Percentiles rank a stretch among this genome's conserved stretches.
These are phyloP conservation scores for Nomia melanderi DNA, from an alignment of 1,140 invertebrate genomes.

Conservation along the genomic window DNA sequence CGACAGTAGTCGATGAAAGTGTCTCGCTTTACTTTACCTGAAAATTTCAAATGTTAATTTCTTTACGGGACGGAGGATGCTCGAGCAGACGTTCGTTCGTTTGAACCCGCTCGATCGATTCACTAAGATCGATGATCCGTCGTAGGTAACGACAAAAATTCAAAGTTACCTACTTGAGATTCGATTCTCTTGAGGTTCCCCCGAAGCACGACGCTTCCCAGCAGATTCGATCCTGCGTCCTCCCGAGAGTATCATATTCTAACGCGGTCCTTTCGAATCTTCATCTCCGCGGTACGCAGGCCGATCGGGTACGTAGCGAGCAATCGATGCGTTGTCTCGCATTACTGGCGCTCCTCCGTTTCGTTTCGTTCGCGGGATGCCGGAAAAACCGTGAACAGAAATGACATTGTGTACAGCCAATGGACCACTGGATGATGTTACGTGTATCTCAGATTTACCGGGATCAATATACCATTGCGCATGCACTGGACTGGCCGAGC, in stretches of 20 bases:
- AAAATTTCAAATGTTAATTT: too few species aligned
- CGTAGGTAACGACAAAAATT: background rate
- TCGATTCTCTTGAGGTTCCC: background rate
- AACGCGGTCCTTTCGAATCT: constrained; percentile 9
- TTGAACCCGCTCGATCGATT: background rate
- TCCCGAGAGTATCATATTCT: constrained; percentile 41
- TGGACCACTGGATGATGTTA: constrained; percentile 75
- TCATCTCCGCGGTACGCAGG: background rate
- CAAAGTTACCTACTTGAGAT: constrained; percentile 44
- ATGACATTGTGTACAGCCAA: constrained; percentile 72
- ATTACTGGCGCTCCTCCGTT: constrained; percentile 43
- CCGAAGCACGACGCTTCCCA: constrained; percentile 13
- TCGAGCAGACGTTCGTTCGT: too few species aligned
- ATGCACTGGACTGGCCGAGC: constrained; percentile 62
- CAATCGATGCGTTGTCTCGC: constrained; percentile 19
- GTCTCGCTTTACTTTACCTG: background rate
- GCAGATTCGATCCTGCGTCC: constrained; percentile 6
- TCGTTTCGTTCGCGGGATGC: constrained; percentile 30
- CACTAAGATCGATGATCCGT: background rate
- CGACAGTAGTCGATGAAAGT: background rate
- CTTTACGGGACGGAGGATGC: too few species aligned
- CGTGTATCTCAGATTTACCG: constrained; percentile 58
- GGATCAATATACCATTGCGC: constrained; percentile 77
- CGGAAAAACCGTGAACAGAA: constrained; percentile 53
- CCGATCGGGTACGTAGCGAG: constrained; percentile 17